Evolutionary conservation across 92 coral and sea anemone genomes (phyloP), one percentile per base, ranked within the genome.

Genomic region (Bergia sp.): DNA sequence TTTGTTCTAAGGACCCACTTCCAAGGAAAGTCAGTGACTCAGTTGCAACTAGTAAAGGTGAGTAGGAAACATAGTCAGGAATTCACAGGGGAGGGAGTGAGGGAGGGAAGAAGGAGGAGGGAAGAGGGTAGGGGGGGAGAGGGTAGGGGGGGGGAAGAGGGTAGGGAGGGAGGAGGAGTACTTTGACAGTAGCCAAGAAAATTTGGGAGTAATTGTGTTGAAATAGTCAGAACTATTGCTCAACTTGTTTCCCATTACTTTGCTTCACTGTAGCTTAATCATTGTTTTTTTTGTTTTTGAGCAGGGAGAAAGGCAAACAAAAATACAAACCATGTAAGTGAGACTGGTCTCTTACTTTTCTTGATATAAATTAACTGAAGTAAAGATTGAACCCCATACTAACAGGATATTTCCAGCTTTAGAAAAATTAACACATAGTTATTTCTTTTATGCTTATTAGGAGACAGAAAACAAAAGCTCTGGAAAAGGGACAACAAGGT

Each of bases 271-370:
- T 4, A 77, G 45, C 18, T 75, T 38, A 4, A 4, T 47, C 23
- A 2, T 36, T 77, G 5, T 16, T 85, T n/a, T 49, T 6, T 8
- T 55, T 20, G 7, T 72, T 53, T 3, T 82, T 74, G 38, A 74
- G 37, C 65, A 89, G 91, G 50, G 43, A 73, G 20, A 23, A 73
- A 76, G 36, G 55, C 20, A 57, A 65, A 23, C 78, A 89, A 89
- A 71, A 44, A 37, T 1, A 81, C 49, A 74, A 89, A 41, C 53
- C 78, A 73, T 82, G 91, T 89, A 44, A 7, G 39, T 23, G 18
- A 29, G 77, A 37, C 37, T 69, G 77, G 7, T 36, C 42, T 37
- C 40, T 37, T 37, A 37, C 3, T 29, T 71, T 71, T n/a, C 8
- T 18, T 73, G 6, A 21, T 41, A 12, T 0, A 5, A 40, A 7